phyloP scores from a whole-genome alignment of 2,113 vertebrate species.

The Litocranius walleri region DNA sequence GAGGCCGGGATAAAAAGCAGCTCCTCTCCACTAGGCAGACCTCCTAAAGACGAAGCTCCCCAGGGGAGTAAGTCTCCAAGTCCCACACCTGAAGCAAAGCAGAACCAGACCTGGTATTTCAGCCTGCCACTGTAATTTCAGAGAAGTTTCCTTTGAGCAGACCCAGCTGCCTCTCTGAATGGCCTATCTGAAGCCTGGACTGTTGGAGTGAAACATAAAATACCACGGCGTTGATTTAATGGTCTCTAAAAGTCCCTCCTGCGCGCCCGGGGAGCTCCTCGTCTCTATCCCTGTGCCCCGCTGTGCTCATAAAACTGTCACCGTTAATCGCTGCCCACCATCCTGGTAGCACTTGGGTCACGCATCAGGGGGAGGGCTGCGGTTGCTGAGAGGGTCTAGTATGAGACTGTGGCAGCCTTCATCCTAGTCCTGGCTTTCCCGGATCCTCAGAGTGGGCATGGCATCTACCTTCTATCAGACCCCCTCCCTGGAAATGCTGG shows the following conservation, averaged over 20 bases:
- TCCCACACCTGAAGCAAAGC: not conserved
- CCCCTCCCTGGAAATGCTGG: not conserved
- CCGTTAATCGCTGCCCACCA: conserved; percentile 17
- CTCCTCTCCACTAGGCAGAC: not conserved
- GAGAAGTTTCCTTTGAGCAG: fast-evolving
- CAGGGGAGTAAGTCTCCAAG: not conserved
- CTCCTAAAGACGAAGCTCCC: not conserved
- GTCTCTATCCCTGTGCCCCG: not conserved
- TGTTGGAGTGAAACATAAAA: conserved; percentile 54
- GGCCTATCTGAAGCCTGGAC: not conserved
- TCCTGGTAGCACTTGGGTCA: not conserved
- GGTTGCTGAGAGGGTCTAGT: not conserved
- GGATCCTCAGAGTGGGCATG: fast-evolving
- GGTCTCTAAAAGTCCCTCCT: conserved; percentile 60
- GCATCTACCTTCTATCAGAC: not conserved
- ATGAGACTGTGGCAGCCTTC: not conserved
- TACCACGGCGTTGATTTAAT: conserved; percentile 62
- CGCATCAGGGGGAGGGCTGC: not conserved
- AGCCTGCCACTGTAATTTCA: not conserved
- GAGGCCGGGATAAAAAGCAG: not conserved
- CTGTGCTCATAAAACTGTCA: conserved; percentile 68
- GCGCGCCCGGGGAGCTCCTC: conserved; percentile 50
- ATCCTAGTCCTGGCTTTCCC: not conserved
- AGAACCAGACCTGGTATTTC: not conserved
- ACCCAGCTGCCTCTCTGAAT: not conserved